A percentile compares a stretch with the other conserved stretches of the same genome.
Evolutionary conservation across 2,113 vertebrate genomes (phyloP).

Genomic region (Zootoca vivipara): DNA sequence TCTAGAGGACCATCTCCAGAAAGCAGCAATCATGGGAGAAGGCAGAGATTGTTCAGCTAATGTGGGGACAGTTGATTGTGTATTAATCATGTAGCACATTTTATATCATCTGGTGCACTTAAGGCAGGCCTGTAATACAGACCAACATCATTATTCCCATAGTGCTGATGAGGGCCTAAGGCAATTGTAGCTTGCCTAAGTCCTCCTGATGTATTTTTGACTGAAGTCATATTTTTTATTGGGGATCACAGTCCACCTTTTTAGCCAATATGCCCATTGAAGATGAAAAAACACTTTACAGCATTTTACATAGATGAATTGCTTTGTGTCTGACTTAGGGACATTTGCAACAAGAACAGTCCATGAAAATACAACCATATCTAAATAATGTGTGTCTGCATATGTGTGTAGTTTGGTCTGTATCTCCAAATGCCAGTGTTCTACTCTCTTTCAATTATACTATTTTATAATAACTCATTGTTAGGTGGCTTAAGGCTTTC

Average conservation of each 20-base stretch:
- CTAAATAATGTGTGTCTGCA: too few relatives aligned
- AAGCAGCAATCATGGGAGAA: background rate
- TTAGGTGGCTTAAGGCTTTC: background rate
- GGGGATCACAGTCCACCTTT: background rate
- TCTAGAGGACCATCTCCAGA: background rate
- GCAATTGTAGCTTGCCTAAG: background rate
- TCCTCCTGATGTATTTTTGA: background rate
- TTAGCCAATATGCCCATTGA: background rate
- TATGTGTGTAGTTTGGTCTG: background rate
- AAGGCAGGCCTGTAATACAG: background rate
- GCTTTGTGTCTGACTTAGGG: background rate
- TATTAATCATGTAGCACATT: background rate
- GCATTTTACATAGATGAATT: background rate
- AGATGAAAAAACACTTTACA: background rate
- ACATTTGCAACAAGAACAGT: background rate
- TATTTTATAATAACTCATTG: background rate
- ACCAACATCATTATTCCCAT: background rate
- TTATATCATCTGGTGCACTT: background rate
- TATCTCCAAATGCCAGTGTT: background rate
- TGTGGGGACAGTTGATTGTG: background rate
- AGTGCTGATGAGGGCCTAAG: background rate
- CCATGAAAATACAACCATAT: too few relatives aligned
- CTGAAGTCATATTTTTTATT: background rate
- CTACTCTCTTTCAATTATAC: background rate
- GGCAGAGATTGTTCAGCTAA: background rate